phyloP scores from a whole-genome alignment of 2,113 vertebrate species.

The Sapajus apella region DNA sequence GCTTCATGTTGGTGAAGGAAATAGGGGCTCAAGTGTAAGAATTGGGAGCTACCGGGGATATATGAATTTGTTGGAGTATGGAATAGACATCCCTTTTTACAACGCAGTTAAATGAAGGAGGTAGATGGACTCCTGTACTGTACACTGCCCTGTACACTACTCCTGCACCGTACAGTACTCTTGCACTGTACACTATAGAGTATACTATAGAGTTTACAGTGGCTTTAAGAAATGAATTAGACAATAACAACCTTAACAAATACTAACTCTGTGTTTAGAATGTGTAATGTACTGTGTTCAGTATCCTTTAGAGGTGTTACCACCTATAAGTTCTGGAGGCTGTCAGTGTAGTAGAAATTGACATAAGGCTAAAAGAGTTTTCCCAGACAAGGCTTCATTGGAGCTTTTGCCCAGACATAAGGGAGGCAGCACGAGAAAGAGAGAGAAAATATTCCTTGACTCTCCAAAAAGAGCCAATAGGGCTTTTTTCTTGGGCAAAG shows the following conservation, averaged over 20 bases:
- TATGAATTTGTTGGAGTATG: not conserved
- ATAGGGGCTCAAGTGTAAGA: not conserved
- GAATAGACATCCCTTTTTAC: not conserved
- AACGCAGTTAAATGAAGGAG: not conserved
- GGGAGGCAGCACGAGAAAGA: too few relatives aligned
- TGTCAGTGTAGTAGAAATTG: too few relatives aligned
- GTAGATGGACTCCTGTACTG: not conserved
- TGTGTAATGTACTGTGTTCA: not conserved
- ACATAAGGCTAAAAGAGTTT: too few relatives aligned
- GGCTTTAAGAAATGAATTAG: not conserved
- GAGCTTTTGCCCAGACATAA: too few relatives aligned
- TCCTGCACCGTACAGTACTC: too few relatives aligned
- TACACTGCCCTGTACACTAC: too few relatives aligned
- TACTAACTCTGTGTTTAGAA: not conserved
- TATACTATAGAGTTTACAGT: not conserved
- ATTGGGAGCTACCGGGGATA: not conserved
- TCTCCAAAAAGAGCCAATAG: too few relatives aligned
- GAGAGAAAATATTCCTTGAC: too few relatives aligned
- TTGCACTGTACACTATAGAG: too few relatives aligned
- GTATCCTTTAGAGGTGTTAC: not conserved
- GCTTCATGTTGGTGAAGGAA: not conserved
- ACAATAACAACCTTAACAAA: not conserved
- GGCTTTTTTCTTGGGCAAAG: too few relatives aligned
- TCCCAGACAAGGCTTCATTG: too few relatives aligned
- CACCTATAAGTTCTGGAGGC: too few relatives aligned